Conservation (phyloP, 2,113 vertebrate species). For the Talpa occidentalis region DNA sequence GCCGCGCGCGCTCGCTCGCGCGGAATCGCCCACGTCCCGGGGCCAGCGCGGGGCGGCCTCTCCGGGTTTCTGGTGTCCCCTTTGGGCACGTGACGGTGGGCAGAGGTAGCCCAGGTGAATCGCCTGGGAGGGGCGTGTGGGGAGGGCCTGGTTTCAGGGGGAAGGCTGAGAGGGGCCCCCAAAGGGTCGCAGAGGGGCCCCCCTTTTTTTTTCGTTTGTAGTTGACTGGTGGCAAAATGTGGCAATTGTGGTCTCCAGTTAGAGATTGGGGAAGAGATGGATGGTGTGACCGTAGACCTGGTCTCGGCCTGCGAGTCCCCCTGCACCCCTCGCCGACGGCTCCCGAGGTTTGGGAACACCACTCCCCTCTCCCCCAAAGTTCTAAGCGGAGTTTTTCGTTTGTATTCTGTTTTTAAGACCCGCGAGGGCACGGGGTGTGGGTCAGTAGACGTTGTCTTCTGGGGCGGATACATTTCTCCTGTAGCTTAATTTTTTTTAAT, state of each 20-base stretch:
- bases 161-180: background rate
- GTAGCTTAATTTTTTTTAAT: background rate
- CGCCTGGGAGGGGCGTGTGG: background rate
- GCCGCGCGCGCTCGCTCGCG: background rate
- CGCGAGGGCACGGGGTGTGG: background rate
- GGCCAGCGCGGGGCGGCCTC: rapidly evolving
- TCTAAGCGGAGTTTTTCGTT: background rate
- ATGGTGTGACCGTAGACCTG: background rate
- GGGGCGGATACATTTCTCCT: background rate
- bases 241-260: background rate
- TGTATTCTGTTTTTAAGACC: background rate
- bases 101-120: background rate
- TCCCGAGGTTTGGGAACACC: background rate
- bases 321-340: too few species aligned
- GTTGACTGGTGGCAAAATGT: background rate
- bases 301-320: background rate
- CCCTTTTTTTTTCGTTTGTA: rapidly evolving
- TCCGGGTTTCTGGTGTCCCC: background rate
- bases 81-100: background rate
- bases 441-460: background rate
- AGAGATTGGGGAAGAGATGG: background rate
- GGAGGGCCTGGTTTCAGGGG: background rate
- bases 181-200: too few species aligned
- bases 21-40: background rate
- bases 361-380: background rate